phyloP scores from a whole-genome alignment of 1,140 invertebrate genomes.

The Drosophila elegans region DNA sequence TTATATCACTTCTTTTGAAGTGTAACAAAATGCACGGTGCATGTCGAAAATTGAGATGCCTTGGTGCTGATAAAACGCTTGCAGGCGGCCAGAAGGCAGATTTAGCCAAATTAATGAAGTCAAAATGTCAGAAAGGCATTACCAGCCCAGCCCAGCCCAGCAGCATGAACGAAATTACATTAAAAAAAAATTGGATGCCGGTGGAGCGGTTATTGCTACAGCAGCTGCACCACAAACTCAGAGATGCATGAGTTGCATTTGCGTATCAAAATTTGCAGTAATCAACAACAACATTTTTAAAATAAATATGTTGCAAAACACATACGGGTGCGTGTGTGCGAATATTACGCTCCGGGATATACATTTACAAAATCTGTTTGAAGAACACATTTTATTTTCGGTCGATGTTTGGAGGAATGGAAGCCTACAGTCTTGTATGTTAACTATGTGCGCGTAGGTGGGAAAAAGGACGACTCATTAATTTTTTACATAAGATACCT shows the following conservation, averaged over 20 bases:
- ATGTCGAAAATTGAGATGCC: conserved; percentile 30
- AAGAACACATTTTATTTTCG: conserved; percentile 30
- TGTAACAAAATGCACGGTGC: not conserved
- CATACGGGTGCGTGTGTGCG: not conserved
- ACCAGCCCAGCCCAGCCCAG: conserved; percentile 8
- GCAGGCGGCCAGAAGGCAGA: conserved; percentile 31
- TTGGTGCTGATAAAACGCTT: conserved; percentile 48
- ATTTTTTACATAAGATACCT: not conserved
- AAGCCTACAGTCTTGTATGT: conserved; percentile 1
- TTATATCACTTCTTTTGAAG: conserved; percentile 4
- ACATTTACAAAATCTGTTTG: conserved; percentile 13
- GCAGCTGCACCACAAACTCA: conserved; percentile 58
- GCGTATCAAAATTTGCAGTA: conserved; percentile 60
- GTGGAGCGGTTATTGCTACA: conserved; percentile 38
- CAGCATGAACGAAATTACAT: conserved; percentile 23
- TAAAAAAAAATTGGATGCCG: conserved; percentile 45
- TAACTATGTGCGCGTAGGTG: not conserved
- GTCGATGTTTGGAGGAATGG: conserved; percentile 17
- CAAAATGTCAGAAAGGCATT: conserved; percentile 27
- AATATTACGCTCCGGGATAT: conserved; percentile 29
- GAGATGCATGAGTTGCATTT: conserved; percentile 62
- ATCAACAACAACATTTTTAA: conserved; percentile 42
- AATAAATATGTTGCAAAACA: conserved; percentile 25
- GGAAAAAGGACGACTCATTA: not conserved
- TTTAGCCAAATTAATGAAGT: conserved; percentile 54